Evolutionary conservation across 2,797 vertebrate species (phyloP).

Genomic region (Orientallactaga sibirica): DNA sequence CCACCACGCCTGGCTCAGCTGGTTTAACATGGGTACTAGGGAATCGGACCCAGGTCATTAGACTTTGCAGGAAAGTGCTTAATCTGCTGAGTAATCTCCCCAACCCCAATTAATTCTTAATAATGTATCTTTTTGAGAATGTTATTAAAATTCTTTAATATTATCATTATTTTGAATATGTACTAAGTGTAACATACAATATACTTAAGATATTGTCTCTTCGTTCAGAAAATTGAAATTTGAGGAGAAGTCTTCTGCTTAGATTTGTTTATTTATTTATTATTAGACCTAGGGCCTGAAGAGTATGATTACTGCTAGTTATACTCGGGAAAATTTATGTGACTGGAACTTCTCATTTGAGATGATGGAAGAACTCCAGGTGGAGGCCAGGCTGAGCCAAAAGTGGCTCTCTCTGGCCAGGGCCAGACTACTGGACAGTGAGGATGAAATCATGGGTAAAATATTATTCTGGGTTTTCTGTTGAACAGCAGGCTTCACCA

Average conservation of each 20-base stretch:
- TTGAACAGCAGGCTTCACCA: constrained; percentile 71
- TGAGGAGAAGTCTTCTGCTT: not conserved
- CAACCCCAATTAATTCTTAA: not conserved
- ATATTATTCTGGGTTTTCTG: constrained; percentile 20
- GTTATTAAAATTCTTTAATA: constrained; percentile 26
- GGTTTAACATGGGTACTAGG: too few relatives aligned
- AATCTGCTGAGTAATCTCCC: too few relatives aligned
- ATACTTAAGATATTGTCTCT: not conserved
- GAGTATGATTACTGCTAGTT: not conserved
- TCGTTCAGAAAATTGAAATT: constrained; percentile 31
- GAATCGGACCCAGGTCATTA: too few relatives aligned
- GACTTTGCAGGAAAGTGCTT: too few relatives aligned
- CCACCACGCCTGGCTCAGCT: too few relatives aligned
- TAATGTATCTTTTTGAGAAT: not conserved
- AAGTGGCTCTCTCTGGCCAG: not conserved
- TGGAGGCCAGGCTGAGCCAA: not conserved
- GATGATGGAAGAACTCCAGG: not conserved
- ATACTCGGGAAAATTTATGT: not conserved
- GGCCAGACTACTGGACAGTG: not conserved
- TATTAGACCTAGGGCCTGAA: not conserved
- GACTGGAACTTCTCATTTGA: constrained; percentile 40
- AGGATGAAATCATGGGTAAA: not conserved
- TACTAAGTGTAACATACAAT: not conserved
- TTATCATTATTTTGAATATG: constrained; percentile 8
- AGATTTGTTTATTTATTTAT: not conserved